Conservation (phyloP, 2,113 vertebrate species). For the Ictidomys tridecemlineatus region DNA sequence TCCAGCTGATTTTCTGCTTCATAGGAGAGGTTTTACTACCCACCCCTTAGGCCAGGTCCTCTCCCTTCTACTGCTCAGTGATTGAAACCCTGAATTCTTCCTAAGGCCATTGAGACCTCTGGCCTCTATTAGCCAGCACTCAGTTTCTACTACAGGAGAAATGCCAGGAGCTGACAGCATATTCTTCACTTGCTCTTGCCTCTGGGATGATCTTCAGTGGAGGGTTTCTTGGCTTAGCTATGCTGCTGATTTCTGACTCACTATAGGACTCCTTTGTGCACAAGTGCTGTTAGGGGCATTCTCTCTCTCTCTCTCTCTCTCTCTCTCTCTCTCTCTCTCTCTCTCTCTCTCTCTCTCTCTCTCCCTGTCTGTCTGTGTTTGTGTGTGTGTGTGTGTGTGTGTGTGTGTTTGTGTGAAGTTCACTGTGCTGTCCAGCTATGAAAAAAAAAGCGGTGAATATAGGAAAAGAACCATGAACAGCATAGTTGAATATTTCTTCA, state of each 20-base stretch:
- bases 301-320: too few species aligned
- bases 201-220: slow-evolving; percentile 58
- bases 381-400: not conserved
- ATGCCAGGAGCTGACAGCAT: slow-evolving; percentile 75
- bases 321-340: too few species aligned
- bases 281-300: not conserved
- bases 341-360: too few species aligned
- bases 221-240: slow-evolving; percentile 7
- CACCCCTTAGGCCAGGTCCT: slow-evolving; percentile 65
- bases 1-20: slow-evolving; percentile 80
- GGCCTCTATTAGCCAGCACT: slow-evolving; percentile 77
- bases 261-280: not conserved
- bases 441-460: not conserved
- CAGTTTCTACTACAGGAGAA: slow-evolving; percentile 37
- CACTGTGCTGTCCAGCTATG: not conserved
- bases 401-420: not conserved
- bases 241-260: slow-evolving; percentile 18
- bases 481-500: slow-evolving; percentile 22
- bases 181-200: slow-evolving; percentile 74
- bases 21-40: slow-evolving; percentile 71
- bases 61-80: slow-evolving; percentile 63
- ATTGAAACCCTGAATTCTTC: slow-evolving; percentile 68
- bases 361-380: not conserved
- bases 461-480: not conserved
- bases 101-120: slow-evolving; percentile 75